Evolutionary conservation across 2,113 vertebrate species (phyloP).

Genomic region (Sturnira hondurensis): DNA sequence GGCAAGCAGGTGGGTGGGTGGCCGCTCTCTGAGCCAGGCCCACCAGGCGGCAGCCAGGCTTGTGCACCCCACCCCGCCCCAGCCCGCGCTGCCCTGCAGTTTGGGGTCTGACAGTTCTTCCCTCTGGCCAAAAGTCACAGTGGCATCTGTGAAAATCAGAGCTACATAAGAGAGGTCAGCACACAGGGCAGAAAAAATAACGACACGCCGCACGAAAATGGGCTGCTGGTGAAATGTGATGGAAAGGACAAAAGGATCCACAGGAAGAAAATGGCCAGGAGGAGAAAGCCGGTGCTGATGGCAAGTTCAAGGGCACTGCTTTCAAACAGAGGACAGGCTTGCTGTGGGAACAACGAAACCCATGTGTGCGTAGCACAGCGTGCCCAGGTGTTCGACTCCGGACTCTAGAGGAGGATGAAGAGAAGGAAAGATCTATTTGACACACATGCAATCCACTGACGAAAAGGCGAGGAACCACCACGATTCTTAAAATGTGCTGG

Average conservation of each 20-base stretch:
- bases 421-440: neutral
- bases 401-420: too few relatives aligned
- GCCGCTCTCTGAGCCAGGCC: too few relatives aligned
- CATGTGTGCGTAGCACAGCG: too few relatives aligned
- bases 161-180: neutral
- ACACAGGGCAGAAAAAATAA: neutral
- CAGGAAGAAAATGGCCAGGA: neutral
- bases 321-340: neutral
- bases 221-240: neutral
- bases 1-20: neutral
- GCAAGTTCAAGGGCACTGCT: neutral
- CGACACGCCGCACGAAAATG: neutral
- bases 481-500: neutral
- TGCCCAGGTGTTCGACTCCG: too few relatives aligned
- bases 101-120: neutral
- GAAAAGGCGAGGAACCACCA: neutral
- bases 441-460: neutral
- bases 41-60: too few relatives aligned
- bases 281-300: neutral
- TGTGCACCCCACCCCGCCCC: too few relatives aligned
- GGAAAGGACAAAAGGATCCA: neutral
- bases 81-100: neutral
- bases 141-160: neutral
- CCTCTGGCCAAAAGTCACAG: neutral
- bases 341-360: neutral